phyloP scores from a whole-genome alignment of 1,140 invertebrate genomes.

The Drosophila ohnishii region DNA sequence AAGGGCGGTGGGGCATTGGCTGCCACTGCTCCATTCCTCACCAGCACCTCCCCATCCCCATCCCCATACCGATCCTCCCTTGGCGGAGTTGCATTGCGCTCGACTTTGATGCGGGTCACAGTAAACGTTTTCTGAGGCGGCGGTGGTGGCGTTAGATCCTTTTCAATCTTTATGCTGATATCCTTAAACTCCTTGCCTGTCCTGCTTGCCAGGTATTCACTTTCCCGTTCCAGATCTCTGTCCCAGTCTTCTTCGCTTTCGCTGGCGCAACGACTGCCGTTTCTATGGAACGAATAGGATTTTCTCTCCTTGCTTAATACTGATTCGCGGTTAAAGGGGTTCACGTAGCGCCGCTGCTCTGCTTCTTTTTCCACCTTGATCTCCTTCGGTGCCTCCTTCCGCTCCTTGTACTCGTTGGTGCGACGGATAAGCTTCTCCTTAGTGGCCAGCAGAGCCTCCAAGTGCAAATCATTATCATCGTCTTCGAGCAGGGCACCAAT shows the following conservation, averaged over 20 bases:
- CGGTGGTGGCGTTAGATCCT: slow-evolving; percentile 47
- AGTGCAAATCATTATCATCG: slow-evolving; percentile 67
- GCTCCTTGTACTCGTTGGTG: slow-evolving; percentile 53
- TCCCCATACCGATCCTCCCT: background rate
- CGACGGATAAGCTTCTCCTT: slow-evolving; percentile 56
- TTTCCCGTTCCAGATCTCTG: slow-evolving; percentile 1
- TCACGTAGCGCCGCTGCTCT: slow-evolving; percentile 15
- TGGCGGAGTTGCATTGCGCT: slow-evolving; percentile 52
- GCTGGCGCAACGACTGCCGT: slow-evolving; percentile 14
- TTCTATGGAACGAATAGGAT: slow-evolving; percentile 4
- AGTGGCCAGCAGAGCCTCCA: slow-evolving; percentile 57
- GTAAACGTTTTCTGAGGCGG: slow-evolving; percentile 18
- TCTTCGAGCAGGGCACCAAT: slow-evolving; percentile 75
- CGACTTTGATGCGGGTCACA: slow-evolving; percentile 45
- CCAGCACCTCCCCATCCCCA: slow-evolving; percentile 22
- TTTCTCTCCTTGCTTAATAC: slow-evolving; percentile 53
- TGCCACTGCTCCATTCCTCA: slow-evolving; percentile 43
- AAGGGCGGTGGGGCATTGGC: slow-evolving; percentile 44
- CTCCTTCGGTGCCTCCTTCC: slow-evolving; percentile 47
- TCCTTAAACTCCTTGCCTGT: slow-evolving; percentile 28
- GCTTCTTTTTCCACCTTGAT: slow-evolving; percentile 2
- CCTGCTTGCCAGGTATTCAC: slow-evolving; percentile 1
- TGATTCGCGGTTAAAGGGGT: slow-evolving; percentile 64
- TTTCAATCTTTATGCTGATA: slow-evolving; percentile 52
- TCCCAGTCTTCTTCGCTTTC: slow-evolving; percentile 25